Conservation (phyloP, 2,113 vertebrate genomes). For the Pionites leucogaster region DNA sequence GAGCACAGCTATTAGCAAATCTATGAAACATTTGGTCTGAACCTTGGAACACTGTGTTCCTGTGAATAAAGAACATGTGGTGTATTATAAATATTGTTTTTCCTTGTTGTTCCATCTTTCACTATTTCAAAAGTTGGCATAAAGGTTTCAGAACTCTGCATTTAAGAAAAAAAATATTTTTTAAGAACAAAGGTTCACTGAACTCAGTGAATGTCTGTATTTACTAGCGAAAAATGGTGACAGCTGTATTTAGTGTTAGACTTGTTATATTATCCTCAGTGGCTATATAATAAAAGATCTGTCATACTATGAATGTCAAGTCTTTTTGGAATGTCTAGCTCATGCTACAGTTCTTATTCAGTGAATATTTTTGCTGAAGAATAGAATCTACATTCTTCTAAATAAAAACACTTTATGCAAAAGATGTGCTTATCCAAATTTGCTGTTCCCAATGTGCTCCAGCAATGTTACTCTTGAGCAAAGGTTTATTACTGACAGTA, state of each 20-base stretch:
- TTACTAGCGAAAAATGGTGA: conserved; percentile 1
- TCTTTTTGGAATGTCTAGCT: not conserved
- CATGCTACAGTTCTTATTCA: not conserved
- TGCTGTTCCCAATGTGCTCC: not conserved
- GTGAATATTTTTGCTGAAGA: not conserved
- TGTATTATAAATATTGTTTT: conserved; percentile 36
- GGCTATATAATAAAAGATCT: conserved; percentile 18
- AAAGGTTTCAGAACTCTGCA: not conserved
- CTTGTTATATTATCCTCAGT: conserved; percentile 9
- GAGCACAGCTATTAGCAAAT: conserved; percentile 59
- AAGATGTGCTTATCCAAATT: not conserved
- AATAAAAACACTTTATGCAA: not conserved
- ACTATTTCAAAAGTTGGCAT: not conserved
- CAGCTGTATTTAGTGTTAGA: conserved; percentile 40
- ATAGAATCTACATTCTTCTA: not conserved
- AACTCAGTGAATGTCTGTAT: conserved; percentile 11
- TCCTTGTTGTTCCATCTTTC: not conserved
- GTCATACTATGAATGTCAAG: not conserved
- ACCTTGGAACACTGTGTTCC: conserved; percentile 47
- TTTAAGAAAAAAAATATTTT: not conserved
- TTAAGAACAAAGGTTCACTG: not conserved
- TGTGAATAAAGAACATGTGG: not conserved
- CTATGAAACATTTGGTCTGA: conserved; percentile 55
- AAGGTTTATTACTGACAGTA: not conserved
- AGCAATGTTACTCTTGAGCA: not conserved